phyloP scores from a whole-genome alignment of 2,888 invertebrate species.

The Luffia ferchaultella region DNA sequence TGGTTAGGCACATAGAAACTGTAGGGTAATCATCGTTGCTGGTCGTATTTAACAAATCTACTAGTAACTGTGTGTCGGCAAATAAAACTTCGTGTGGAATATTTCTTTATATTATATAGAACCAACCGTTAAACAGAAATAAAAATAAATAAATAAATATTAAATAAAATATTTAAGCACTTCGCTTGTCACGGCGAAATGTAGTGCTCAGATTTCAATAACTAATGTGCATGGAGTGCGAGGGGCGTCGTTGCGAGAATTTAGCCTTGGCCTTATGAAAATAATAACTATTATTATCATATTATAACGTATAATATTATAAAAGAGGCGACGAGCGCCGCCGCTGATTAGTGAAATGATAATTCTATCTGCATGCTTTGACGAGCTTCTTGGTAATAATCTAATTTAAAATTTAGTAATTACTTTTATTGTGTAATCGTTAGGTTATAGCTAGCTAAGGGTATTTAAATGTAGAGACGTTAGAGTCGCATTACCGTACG shows the following conservation, averaged over 20 bases:
- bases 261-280: conserved; percentile 67
- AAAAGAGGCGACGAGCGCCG: conserved; percentile 47
- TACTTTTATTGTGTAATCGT: conserved; percentile 61
- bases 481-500: conserved; percentile 58
- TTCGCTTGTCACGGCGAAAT: too few species aligned
- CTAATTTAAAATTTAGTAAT: conserved; percentile 56
- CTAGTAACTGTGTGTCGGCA: too few species aligned
- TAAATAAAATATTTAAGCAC: too few species aligned
- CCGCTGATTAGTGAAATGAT: conserved; percentile 58
- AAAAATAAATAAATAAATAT: too few species aligned
- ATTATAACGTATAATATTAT: conserved; percentile 30
- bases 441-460: conserved; percentile 61
- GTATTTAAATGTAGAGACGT: conserved; percentile 64
- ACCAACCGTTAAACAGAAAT: conserved; percentile 8
- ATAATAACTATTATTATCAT: conserved; percentile 61
- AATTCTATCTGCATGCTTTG: conserved; percentile 64
- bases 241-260: conserved; percentile 55
- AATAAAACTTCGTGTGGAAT: too few species aligned
- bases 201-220: neutral
- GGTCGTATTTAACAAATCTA: too few species aligned
- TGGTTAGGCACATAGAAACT: too few species aligned
- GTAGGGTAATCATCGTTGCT: too few species aligned
- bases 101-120: too few species aligned
- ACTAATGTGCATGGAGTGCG: neutral
- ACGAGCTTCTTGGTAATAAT: conserved; percentile 67